phyloP scores from a whole-genome alignment of 2,888 invertebrate species.

The Dendrolimus pini region DNA sequence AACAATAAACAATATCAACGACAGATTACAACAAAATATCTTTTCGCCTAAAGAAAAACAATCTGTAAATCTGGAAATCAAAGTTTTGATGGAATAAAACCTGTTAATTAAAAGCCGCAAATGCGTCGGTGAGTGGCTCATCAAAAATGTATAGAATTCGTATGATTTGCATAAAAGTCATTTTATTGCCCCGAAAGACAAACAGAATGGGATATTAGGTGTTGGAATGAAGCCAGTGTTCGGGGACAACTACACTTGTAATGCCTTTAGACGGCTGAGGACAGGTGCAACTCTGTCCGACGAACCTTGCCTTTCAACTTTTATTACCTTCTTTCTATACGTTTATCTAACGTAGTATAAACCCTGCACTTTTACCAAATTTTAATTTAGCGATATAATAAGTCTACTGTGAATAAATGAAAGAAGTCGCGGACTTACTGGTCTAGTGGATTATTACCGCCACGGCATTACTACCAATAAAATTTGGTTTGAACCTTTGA shows the following conservation, averaged over 20 bases:
- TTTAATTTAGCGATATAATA: too few species aligned
- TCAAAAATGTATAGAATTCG: slow-evolving; percentile 77
- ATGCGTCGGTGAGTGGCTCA: slow-evolving; percentile 61
- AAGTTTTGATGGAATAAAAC: slow-evolving; percentile 64
- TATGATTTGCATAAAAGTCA: slow-evolving; percentile 77
- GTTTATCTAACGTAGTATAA: too few species aligned
- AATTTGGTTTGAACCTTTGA: too few species aligned
- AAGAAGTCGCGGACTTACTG: too few species aligned
- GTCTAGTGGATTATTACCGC: too few species aligned
- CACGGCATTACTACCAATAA: too few species aligned
- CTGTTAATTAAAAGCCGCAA: slow-evolving; percentile 66
- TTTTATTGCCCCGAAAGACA: slow-evolving; percentile 76
- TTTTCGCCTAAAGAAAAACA: slow-evolving; percentile 21
- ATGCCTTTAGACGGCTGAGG: slow-evolving; percentile 3
- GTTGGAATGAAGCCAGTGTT: slow-evolving; percentile 62
- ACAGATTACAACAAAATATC: not conserved
- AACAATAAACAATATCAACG: too few species aligned
- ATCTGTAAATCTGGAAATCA: slow-evolving; percentile 38
- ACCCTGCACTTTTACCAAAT: too few species aligned
- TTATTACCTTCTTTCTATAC: too few species aligned
- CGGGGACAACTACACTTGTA: slow-evolving; percentile 30
- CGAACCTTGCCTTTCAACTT: too few species aligned
- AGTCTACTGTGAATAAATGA: too few species aligned
- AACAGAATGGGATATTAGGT: slow-evolving; percentile 73
- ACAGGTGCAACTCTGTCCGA: slow-evolving; percentile 3